These are phyloP conservation scores for Aythya baeri DNA, from an alignment of 2,113 vertebrate genomes.

Conservation along the genomic window DNA sequence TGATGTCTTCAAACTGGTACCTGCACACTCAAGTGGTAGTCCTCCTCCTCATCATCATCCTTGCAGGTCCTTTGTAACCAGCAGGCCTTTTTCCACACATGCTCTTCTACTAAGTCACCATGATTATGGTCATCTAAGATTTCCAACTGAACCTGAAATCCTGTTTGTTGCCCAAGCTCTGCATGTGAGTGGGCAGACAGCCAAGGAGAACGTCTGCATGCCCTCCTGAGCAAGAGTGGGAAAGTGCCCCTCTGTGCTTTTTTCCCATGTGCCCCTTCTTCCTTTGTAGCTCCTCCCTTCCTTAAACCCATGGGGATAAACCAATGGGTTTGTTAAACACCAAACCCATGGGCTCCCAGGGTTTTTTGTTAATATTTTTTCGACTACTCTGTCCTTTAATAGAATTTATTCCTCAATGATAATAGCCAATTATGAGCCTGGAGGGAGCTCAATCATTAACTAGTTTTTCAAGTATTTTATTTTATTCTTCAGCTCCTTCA, in stretches of 20 bases:
- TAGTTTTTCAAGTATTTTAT: neutral
- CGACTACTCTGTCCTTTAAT: neutral
- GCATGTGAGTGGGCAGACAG: neutral
- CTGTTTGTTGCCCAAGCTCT: neutral
- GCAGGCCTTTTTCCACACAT: accelerated
- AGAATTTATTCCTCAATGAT: neutral
- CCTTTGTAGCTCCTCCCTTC: neutral
- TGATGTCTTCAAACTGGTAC: neutral
- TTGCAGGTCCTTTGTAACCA: neutral
- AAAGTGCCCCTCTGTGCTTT: neutral
- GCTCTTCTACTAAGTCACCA: accelerated
- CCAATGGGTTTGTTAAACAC: neutral
- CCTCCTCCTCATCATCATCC: neutral
- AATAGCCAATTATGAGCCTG: neutral
- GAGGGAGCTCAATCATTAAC: neutral
- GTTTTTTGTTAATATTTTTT: neutral
- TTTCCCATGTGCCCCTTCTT: neutral
- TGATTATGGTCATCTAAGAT: neutral
- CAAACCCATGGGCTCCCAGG: accelerated
- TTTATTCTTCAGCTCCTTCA: neutral
- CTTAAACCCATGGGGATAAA: neutral
- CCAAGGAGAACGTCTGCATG: neutral
- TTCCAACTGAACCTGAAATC: neutral
- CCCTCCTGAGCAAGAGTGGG: neutral
- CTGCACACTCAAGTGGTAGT: neutral